Evolutionary conservation across 2,797 vertebrate genomes (phyloP), one percentile per base, ranked within the genome.

Genomic region (Lepilemur septentrionalis): DNA sequence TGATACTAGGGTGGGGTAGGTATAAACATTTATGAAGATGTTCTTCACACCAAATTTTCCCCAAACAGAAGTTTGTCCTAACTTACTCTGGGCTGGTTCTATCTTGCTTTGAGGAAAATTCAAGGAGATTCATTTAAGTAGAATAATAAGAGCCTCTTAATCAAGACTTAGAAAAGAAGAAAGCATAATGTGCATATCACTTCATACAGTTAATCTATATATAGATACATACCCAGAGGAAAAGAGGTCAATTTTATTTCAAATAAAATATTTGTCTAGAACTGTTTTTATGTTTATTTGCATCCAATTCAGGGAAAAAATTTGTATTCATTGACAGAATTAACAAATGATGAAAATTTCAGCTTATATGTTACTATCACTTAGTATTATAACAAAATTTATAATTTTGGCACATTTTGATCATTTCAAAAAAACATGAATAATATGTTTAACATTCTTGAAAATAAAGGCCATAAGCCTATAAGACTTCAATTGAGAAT

Each of bases 351-450:
- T 63, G 38, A 79, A 90, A 93, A 78, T 18, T n/a, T 48, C 25
- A 88, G 30, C 43, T 91, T 95, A 1, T 30, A 55, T 65, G 67
- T 48, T 87, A 50, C 48, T 80, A 87, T 92, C 14, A 93, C 17
- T 72, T 89, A 80, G 2, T 86, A 52, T 63, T 20, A 28, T 59
- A 93, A 65, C 20, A 89, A 69, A 92, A 78, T 41, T 32, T 20
- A 70, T 46, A 89, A 79, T 81, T 76, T 73, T 50, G 38, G 38
- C 32, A 81, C 4, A 61, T 59, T 93, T 63, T 76, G 41, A 93
- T 89, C 50, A 81, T 63, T 94, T 81, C 52, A 93, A 76, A 72
- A 90, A 94, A 95, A 84, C 82, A 10, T 78, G 50, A 86, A 86
- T 91, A 81, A 59, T 89, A 80, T 88, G 41, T 85, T 81, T 73